A percentile compares a stretch with the other conserved stretches of the same genome.
These are phyloP conservation scores for Candoia aspera DNA, from an alignment of 2,113 vertebrate species.

Conservation along the genomic window DNA sequence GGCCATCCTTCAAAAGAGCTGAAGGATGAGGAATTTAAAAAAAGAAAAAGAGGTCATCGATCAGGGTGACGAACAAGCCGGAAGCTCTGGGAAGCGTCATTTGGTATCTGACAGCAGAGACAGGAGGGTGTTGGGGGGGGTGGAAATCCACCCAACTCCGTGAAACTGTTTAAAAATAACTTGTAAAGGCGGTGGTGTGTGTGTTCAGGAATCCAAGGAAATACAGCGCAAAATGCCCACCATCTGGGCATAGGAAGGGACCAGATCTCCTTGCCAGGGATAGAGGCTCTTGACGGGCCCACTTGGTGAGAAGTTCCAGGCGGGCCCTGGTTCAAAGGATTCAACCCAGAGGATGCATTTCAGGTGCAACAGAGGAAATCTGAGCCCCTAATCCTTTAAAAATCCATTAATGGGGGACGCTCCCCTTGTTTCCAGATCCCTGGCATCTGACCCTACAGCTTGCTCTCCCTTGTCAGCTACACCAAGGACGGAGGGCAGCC, in stretches of 20 bases:
- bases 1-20: constrained; percentile 35
- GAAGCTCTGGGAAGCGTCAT: constrained; percentile 29
- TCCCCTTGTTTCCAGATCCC: too few species aligned
- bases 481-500: too few species aligned
- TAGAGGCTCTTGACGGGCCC: not conserved
- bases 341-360: not conserved
- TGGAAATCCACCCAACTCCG: not conserved
- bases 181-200: not conserved
- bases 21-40: constrained; percentile 35
- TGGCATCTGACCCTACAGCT: not conserved
- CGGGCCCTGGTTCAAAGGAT: not conserved
- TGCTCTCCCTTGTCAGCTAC: not conserved
- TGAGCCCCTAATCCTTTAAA: too few species aligned
- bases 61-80: not conserved
- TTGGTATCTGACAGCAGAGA: constrained; percentile 5
- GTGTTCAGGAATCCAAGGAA: not conserved
- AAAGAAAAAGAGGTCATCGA: not conserved
- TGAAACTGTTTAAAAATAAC: constrained; percentile 40
- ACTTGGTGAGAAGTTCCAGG: not conserved
- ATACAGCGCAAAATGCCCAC: fast-evolving
- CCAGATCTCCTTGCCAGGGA: not conserved
- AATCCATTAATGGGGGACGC: too few species aligned
- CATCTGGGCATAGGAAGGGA: not conserved
- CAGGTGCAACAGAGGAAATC: not conserved
- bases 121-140: not conserved